A percentile compares a stretch with the other conserved stretches of the same genome.
Evolutionary conservation across 1,140 invertebrate species (phyloP).

Genomic region (Heliothis virescens): DNA sequence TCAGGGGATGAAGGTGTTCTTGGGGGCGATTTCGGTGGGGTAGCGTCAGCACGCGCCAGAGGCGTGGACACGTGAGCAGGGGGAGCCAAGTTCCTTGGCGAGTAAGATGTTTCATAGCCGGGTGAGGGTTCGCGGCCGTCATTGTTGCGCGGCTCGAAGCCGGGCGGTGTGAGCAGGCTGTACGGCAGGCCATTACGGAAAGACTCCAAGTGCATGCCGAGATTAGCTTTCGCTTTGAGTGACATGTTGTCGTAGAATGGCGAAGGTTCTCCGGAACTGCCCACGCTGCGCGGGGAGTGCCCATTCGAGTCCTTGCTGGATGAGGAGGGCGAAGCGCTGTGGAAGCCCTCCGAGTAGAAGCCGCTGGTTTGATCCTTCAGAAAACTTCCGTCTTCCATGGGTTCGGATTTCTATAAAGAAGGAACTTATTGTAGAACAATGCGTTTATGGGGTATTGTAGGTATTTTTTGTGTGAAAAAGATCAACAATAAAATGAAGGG

Average conservation of each 20-base stretch:
- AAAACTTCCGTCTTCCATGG: constrained; percentile 79
- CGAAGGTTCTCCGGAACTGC: constrained; percentile 79
- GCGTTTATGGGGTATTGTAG: neutral
- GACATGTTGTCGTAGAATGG: constrained; percentile 84
- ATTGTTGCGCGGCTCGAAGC: constrained; percentile 71
- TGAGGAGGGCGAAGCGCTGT: constrained; percentile 83
- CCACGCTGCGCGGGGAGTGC: constrained; percentile 79
- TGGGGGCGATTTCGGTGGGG: constrained; percentile 87
- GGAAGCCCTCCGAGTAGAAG: constrained; percentile 85
- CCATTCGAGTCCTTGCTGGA: constrained; percentile 84
- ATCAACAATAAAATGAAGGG: neutral
- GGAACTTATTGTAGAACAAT: constrained; percentile 19
- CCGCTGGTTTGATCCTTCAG: constrained; percentile 79
- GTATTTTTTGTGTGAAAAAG: neutral
- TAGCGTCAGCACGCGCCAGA: constrained; percentile 74
- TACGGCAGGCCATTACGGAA: constrained; percentile 74
- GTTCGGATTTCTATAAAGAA: constrained; percentile 80
- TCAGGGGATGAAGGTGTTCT: constrained; percentile 77
- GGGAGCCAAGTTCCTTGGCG: constrained; percentile 78
- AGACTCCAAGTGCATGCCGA: constrained; percentile 75
- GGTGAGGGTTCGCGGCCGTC: constrained; percentile 79
- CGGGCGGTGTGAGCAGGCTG: constrained; percentile 80
- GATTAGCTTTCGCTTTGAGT: constrained; percentile 78
- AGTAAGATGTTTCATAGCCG: constrained; percentile 80
- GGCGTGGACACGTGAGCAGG: constrained; percentile 78